phyloP scores from a whole-genome alignment of 2,113 vertebrate species.

The Nothoprocta perdicaria region DNA sequence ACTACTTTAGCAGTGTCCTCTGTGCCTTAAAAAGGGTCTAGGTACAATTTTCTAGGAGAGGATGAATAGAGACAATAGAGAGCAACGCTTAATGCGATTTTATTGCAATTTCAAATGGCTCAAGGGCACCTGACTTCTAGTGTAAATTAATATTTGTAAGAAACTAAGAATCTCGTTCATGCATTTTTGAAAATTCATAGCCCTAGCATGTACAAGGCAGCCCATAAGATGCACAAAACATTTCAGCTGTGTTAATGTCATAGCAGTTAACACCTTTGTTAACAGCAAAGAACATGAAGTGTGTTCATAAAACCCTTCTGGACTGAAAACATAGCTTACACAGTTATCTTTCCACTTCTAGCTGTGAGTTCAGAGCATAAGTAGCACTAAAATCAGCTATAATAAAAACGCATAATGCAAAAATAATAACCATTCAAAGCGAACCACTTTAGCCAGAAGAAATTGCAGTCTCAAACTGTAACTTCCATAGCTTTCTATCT shows the following conservation, averaged over 20 bases:
- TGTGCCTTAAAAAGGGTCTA: background rate
- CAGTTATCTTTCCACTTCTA: background rate
- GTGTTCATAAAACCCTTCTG: background rate
- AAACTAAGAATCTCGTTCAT: background rate
- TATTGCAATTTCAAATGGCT: background rate
- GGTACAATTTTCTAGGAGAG: background rate
- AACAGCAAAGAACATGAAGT: background rate
- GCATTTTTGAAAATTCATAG: background rate
- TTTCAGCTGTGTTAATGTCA: background rate
- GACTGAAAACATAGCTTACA: background rate
- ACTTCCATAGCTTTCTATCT: conserved; percentile 53
- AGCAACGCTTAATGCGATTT: background rate
- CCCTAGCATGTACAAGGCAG: background rate
- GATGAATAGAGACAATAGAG: background rate
- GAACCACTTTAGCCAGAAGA: conserved; percentile 70
- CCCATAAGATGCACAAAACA: background rate
- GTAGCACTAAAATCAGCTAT: background rate
- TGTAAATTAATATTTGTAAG: background rate
- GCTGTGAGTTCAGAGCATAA: background rate
- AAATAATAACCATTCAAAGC: conserved; percentile 68
- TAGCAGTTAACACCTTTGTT: background rate
- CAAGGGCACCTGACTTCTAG: background rate
- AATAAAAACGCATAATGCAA: background rate
- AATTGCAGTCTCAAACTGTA: conserved; percentile 63
- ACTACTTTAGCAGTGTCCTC: no score